Evolutionary conservation across 2,888 invertebrate species (phyloP).

Genomic region (Lasius platythorax): DNA sequence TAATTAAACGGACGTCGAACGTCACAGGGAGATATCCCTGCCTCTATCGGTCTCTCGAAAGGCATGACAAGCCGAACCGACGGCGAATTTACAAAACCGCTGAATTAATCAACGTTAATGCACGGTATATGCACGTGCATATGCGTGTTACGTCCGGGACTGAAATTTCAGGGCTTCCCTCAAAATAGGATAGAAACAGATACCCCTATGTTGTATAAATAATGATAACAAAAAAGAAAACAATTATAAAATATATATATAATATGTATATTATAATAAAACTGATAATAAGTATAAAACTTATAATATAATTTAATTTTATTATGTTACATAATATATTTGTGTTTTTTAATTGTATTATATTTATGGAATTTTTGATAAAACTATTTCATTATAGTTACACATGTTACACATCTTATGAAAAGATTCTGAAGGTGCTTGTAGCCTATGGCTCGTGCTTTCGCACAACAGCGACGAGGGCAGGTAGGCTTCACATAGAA

Average conservation of each 20-base stretch:
- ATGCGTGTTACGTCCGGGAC: slow-evolving; percentile 19
- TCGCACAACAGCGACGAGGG: slow-evolving; percentile 58
- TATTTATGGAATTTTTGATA: background rate
- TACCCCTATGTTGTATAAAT: background rate
- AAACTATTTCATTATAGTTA: background rate
- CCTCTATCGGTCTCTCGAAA: slow-evolving; percentile 25
- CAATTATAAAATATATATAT: slow-evolving; percentile 22
- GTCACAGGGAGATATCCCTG: background rate
- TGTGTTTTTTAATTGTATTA: background rate
- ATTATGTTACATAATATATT: background rate
- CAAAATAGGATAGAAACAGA: slow-evolving; percentile 46
- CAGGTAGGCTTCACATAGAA: slow-evolving; percentile 65
- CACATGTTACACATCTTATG: background rate
- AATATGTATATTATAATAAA: background rate
- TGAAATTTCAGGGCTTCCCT: slow-evolving; percentile 39
- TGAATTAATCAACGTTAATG: slow-evolving; percentile 49
- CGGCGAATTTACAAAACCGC: slow-evolving; percentile 46
- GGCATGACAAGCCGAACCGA: slow-evolving; percentile 29
- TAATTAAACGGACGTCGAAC: slow-evolving; percentile 26
- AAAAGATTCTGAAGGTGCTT: slow-evolving; percentile 45
- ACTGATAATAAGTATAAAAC: slow-evolving; percentile 4
- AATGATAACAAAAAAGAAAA: background rate
- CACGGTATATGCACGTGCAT: background rate
- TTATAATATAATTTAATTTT: background rate
- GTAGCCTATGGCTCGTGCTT: slow-evolving; percentile 53